These are phyloP conservation scores for Alligator mississippiensis DNA, from an alignment of 2,113 vertebrate genomes.

Conservation along the genomic window DNA sequence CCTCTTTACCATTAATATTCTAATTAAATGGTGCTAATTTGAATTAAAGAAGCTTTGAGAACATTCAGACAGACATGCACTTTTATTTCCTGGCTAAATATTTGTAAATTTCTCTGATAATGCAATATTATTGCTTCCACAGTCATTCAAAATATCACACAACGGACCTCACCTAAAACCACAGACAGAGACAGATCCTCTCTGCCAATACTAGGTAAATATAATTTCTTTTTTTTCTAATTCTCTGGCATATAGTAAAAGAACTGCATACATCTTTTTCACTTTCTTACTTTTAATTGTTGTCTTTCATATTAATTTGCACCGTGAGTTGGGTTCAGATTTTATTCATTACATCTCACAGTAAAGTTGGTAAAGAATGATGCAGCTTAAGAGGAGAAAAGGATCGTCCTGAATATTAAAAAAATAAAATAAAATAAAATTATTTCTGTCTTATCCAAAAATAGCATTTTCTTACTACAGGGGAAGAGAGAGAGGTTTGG, in stretches of 20 bases:
- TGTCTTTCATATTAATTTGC: neutral
- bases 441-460: neutral
- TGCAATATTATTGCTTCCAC: slow-evolving; percentile 49
- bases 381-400: neutral
- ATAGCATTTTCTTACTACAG: neutral
- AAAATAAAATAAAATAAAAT: neutral
- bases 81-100: neutral
- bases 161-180: slow-evolving; percentile 70
- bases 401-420: neutral
- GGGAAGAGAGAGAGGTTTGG: neutral
- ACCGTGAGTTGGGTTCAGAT: neutral
- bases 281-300: neutral
- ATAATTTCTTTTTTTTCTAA: neutral
- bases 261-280: neutral
- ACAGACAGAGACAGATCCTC: slow-evolving; percentile 72
- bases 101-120: neutral
- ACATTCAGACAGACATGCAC: neutral
- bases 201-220: slow-evolving; percentile 79
- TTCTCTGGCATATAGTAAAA: neutral
- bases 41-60: too few species aligned
- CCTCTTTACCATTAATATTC: neutral
- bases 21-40: neutral
- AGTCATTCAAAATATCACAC: slow-evolving; percentile 83
- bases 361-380: neutral
- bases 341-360: neutral